Percentiles rank a stretch among this genome's conserved stretches.
Conservation (phyloP, 2,797 vertebrate species). For the Spinus olivaceus region DNA sequence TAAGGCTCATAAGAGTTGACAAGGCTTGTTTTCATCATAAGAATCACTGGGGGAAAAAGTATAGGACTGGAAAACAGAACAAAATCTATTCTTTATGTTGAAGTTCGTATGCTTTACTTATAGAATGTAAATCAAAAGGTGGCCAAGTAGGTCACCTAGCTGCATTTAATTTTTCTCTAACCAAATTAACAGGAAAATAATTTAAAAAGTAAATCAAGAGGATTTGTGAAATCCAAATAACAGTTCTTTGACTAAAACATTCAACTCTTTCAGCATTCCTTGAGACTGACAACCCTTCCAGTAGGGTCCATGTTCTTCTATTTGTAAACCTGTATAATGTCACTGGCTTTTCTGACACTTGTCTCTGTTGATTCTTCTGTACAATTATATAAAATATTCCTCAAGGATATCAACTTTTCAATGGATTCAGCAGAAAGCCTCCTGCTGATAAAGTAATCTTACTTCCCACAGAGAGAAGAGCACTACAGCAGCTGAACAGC, state of each 20-base stretch:
- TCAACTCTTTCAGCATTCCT: neutral
- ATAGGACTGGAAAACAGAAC: neutral
- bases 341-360: neutral
- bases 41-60: accelerated
- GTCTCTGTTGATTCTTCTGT: neutral
- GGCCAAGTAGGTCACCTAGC: neutral
- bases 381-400: neutral
- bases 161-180: neutral
- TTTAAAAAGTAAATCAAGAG: neutral
- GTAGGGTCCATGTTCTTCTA: neutral
- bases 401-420: neutral
- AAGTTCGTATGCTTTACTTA: neutral
- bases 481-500: neutral
- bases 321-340: neutral
- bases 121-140: neutral
- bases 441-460: neutral
- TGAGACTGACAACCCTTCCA: neutral
- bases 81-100: neutral
- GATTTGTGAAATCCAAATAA: neutral
- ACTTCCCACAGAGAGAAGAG: neutral
- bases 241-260: neutral
- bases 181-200: neutral
- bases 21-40: neutral
- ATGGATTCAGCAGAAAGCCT: neutral
- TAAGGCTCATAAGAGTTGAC: neutral